Percentiles rank a stretch among this genome's conserved stretches.
These are phyloP conservation scores for Diceros bicornis DNA, from an alignment of 2,797 vertebrate species.

Conservation along the genomic window DNA sequence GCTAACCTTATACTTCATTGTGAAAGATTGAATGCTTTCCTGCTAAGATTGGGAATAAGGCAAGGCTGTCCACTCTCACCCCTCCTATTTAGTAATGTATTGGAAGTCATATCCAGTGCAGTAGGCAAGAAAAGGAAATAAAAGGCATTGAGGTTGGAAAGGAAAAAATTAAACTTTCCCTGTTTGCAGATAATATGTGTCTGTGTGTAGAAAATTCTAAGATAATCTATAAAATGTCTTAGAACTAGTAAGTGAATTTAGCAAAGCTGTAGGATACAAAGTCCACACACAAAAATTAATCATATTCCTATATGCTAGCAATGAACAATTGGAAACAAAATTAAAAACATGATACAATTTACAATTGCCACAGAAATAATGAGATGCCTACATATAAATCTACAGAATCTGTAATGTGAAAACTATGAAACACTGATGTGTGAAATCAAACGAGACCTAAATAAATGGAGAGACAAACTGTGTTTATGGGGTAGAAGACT, in stretches of 20 bases:
- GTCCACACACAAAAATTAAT: conserved; percentile 12
- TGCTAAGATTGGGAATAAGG: neutral
- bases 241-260: conserved; percentile 3
- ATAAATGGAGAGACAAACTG: neutral
- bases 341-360: neutral
- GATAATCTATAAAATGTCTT: neutral
- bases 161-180: neutral
- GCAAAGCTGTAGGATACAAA: neutral
- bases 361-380: neutral
- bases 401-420: neutral
- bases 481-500: neutral
- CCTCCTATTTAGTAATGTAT: neutral
- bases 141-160: neutral
- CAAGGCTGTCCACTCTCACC: neutral
- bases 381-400: neutral
- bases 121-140: neutral
- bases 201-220: neutral
- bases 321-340: neutral
- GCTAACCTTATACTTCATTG: neutral
- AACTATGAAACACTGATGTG: neutral
- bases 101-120: neutral
- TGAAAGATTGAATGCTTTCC: neutral
- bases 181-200: neutral
- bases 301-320: neutral
- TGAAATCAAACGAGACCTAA: conserved; percentile 1